Evolutionary conservation across 2,113 vertebrate genomes (phyloP), one percentile per base, ranked within the genome.

Genomic region (Corythaixoides concolor): DNA sequence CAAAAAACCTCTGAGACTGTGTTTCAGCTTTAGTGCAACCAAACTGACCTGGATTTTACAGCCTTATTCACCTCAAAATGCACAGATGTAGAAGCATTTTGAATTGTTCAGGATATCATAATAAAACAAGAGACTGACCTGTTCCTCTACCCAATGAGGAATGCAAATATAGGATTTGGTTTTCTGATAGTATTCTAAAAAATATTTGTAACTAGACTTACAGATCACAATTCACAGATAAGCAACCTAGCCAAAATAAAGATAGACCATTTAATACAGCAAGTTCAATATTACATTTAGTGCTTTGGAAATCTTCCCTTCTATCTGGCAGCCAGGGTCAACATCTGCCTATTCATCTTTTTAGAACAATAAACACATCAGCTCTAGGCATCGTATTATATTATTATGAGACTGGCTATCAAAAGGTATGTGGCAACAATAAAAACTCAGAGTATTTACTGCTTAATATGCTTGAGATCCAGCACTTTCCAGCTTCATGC

Each of bases 401-500:
- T 78, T 74, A 91, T 80, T 78, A 63, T 49, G 67, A 41, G 43
- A 84, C 82, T 80, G 41, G 49, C 41, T 90, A 90, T 84, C 79
- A 83, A 85, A 90, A 95, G 60, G 85, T 90, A 92, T 78, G 56
- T 81, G 49, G 43, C 52, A 93, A 90, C 69, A 85, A 89, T 72
- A 95, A 95, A 95, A 95, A 68, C 63, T 55, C 73, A 24, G 35
- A 75, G 33, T 92, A 63, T 89, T 96, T 92, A 95, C 83, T 93
- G 73, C 83, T 93, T 90, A 83, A 83, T 83, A 91, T 30, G 67
- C 67, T 67, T 86, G 43, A 84, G 67, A 93, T 81, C 43, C 73
- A 86, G 56, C 55, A 87, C 60, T 92, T 90, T 60, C 60, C 64
- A 82, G 41, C 58, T 85, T 95, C 86, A 91, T 93, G 74, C n/a